Base-by-base conservation (phyloP, 2,797 vertebrate genomes). In the Gobio occitaniae region DNA sequence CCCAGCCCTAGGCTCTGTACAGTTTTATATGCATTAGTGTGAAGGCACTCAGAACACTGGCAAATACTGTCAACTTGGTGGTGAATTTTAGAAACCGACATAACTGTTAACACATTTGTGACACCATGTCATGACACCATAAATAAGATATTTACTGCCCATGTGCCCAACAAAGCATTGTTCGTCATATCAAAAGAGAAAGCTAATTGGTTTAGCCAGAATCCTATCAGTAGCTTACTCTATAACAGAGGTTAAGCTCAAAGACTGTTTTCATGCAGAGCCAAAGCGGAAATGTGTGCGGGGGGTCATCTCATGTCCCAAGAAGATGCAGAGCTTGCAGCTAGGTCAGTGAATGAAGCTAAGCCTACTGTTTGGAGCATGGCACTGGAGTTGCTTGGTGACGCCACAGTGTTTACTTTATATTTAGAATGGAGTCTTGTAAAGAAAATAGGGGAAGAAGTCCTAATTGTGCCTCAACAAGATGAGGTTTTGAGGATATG, bases 381-480 rank as follows among this genome's bases (percentile, higher is more conserved):
- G 91, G 92, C 92, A 90, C 93, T 92, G 88, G 90, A 92, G 94
- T 95, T 94, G 94, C 95, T 92, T 93, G 86, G 95, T 92, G 88
- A 93, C 84, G 83, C 82, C 89, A 85, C 90, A 90, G 92, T 94
- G 93, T 95, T 95, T 94, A 93, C 94, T 93, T 95, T 95, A 95
- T 95, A 95, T 95, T 95, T 95, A 95, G 93, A 93, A 89, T 90
- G 90, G 91, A 93, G 93, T 91, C 87, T 91, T 90, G 90, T 68
- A 32, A 70, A 59, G 50, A 72, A 87, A 76, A 81, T 2, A 11
- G 48, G 25, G 76, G 77, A 15, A 59, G 29, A 44, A 54, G 70
- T 84, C 54, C 54, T 75, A 72, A 84, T 77, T 84, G 78, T 87
- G 13, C n/a, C 68, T 50, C 17, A 54, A 69, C 29, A 70, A 41